Evolutionary conservation across 2,113 vertebrate genomes (phyloP), one percentile per base, ranked within the genome.

Genomic region (Triplophysa rosa): DNA sequence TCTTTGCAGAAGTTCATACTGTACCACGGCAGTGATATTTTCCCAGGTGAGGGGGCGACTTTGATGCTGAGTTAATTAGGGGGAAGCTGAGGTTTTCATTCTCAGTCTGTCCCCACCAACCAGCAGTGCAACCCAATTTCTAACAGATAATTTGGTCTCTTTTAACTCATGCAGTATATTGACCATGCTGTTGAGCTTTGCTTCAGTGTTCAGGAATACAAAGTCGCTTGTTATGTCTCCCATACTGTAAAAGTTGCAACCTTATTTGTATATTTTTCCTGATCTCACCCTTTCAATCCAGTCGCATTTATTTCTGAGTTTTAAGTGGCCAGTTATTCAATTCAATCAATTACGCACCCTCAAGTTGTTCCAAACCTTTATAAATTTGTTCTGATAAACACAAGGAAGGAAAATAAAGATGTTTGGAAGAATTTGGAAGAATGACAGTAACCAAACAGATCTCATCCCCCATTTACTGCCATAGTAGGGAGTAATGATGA

Each of bases 21-120:
- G 70, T 42, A 42, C 42, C 58, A 29, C 59, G 63, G 17, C 59
- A 33, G 61, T 7, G 42, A 12, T 64, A 49, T 76, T 63, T 14
- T 76, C 23, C 29, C 59, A 10, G 24, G 40, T 74, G 54, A 33
- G 10, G 8, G 16, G 59, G 14, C 14, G 23, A 42, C 56, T 23
- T 49, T 64, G 81, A 79, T 79, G 74, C 49, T 8, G 33, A 37
- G 33, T 37, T 37, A 7, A 37, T 37, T 37, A 37, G 33, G 33
- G 33, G 5, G 33, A 7, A 37, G 40, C 21, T 19, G 6, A 7
- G 17, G 17, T 2, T 16, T 17, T 67, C 40, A 56, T 54, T 33
- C 49, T 61, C 40, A 42, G 19, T 37, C 54, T 69, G 77, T 67
- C 54, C 40, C 40, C 66, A 69, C 23, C 58, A 26, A 69, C 21